Percentiles rank a stretch among this genome's conserved stretches.
Conservation (phyloP, 2,888 invertebrate genomes). For the Drosophila ezoana region DNA sequence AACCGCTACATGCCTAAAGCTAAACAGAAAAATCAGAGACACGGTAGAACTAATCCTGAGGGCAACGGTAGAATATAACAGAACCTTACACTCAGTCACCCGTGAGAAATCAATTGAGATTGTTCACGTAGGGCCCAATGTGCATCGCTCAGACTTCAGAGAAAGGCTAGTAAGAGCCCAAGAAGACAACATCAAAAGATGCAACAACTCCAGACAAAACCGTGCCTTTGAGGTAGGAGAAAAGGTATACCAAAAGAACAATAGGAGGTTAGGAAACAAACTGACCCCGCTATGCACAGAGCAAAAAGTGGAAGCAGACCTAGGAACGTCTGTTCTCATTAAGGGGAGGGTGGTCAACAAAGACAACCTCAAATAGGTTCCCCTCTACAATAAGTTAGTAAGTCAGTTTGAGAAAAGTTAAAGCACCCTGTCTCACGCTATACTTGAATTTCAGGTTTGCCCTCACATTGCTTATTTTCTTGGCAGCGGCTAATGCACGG, state of each 20-base stretch:
- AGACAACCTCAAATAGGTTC: neutral
- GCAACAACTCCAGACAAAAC: neutral
- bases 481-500: neutral
- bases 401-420: neutral
- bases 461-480: neutral
- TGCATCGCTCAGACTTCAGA: neutral
- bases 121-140: neutral
- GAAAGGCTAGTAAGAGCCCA: neutral
- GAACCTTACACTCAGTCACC: neutral
- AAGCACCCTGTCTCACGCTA: neutral
- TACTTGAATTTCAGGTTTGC: neutral
- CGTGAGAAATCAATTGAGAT: neutral
- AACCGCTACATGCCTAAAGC: neutral
- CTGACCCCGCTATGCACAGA: neutral
- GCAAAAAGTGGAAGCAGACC: neutral
- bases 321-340: neutral
- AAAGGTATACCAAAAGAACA: neutral
- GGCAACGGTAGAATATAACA: neutral
- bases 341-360: neutral
- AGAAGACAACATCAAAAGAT: neutral
- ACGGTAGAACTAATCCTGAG: neutral
- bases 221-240: conserved; percentile 1
- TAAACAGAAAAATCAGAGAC: neutral
- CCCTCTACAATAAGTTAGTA: neutral
- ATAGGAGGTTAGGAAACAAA: neutral